These are phyloP conservation scores for Phenacoccus solenopsis DNA, from an alignment of 1,140 invertebrate genomes.

Conservation along the genomic window DNA sequence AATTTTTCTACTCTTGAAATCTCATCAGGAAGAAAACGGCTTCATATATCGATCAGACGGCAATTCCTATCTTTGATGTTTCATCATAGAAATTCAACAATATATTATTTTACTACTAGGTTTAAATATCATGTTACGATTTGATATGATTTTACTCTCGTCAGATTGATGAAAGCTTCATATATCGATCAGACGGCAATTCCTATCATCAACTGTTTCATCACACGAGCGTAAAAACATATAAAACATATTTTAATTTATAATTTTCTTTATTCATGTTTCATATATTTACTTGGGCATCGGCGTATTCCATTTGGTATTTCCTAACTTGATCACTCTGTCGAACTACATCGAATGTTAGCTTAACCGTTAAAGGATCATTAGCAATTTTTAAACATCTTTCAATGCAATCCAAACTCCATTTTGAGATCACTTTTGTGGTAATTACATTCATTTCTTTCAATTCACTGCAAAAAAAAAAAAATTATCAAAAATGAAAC, in stretches of 20 bases:
- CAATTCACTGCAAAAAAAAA: slow-evolving; percentile 24
- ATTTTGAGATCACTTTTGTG: slow-evolving; percentile 40
- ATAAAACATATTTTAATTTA: no score
- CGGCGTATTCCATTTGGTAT: slow-evolving; percentile 41
- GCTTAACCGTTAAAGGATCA: slow-evolving; percentile 39
- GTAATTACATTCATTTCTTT: slow-evolving; percentile 36
- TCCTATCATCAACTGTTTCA: neutral
- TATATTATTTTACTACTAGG: no score
- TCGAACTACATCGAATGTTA: slow-evolving; percentile 47
- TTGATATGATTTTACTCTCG: no score
- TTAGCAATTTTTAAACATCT: slow-evolving; percentile 39
- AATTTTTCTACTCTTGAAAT: no score
- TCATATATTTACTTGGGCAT: slow-evolving; percentile 38
- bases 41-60: slow-evolving; percentile 1
- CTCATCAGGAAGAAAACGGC: neutral
- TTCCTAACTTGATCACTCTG: slow-evolving; percentile 40
- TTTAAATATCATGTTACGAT: no score
- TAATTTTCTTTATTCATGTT: no score
- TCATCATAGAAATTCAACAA: no score
- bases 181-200: neutral
- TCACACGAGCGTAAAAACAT: neutral
- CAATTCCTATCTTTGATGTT: neutral
- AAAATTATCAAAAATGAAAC: no score
- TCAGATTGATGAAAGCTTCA: neutral
- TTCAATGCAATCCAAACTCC: slow-evolving; percentile 42